Conservation (phyloP, 1,140 invertebrate genomes). For the Bombus vancouverensis region DNA sequence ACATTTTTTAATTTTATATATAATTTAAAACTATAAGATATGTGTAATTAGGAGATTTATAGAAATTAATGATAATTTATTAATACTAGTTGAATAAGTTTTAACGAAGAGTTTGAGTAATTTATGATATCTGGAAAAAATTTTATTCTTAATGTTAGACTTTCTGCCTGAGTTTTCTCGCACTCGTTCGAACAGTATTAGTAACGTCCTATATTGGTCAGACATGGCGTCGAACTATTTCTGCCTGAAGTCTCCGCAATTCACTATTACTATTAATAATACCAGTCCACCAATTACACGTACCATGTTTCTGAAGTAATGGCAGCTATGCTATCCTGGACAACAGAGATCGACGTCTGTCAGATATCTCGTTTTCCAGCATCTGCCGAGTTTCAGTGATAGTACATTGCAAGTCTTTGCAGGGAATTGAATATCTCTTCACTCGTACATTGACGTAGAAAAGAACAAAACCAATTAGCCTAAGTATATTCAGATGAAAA, state of each 20-base stretch:
- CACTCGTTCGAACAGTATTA: neutral
- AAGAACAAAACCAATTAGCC: neutral
- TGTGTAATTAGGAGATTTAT: neutral
- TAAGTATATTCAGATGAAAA: neutral
- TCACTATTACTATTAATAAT: constrained; percentile 17
- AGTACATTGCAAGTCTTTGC: constrained; percentile 9
- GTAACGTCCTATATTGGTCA: constrained; percentile 23
- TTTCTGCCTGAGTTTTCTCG: constrained; percentile 19
- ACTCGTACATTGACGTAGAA: neutral
- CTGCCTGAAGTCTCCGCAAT: constrained; percentile 11
- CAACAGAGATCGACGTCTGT: constrained; percentile 40
- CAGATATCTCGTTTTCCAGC: constrained; percentile 13
- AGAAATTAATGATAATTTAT: neutral
- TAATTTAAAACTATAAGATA: neutral
- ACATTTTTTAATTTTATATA: too few species aligned
- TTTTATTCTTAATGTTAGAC: neutral
- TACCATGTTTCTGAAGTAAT: constrained; percentile 26
- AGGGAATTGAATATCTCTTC: neutral
- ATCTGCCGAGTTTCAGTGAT: constrained; percentile 31
- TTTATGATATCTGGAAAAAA: neutral
- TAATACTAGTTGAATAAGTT: neutral
- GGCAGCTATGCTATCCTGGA: constrained; percentile 18
- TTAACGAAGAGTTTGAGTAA: neutral
- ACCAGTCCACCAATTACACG: constrained; percentile 33
- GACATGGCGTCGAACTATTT: constrained; percentile 19